Base-by-base conservation (phyloP, 2,113 vertebrate genomes). In the Tichodroma muraria region DNA sequence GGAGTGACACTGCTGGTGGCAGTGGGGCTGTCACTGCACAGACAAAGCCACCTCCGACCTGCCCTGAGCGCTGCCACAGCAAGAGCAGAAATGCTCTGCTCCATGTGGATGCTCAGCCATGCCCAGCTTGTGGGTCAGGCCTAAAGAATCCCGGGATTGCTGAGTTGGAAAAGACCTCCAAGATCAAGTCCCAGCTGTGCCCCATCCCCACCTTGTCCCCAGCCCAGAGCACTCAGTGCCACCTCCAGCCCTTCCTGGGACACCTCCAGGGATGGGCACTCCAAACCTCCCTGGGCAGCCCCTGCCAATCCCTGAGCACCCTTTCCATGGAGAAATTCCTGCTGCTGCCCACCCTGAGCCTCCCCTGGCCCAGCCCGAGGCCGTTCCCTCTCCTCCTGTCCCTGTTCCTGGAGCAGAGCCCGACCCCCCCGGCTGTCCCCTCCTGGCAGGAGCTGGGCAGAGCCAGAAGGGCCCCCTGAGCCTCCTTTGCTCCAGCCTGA, bases 111-210 rank as follows among this genome's bases (percentile, higher is more conserved):
- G 37, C 72, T 77, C 23, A 44, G 54, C 28, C 8, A 5, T 8
- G 15, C 19, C 49, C 27, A 40, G 33, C 19, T 44, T 20, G 37
- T 20, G 31, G 15, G 19, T 4, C 8, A 60, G 30, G 22, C n/a
- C 54, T 52, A 38, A 12, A 8, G 24, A 52, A 38, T 68, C 53
- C 53, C n/a, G 44, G 69, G 30, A 38, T 75, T 1, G 0, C 28
- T n/a, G 21, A 28, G 22, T 1, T 30, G 60, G 42, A 30, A 73
- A 73, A 88, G 13, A 0, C 1, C 10, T 73, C 31, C 59, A 1
- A 1, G 37, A 1, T 1, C 0, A 0, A 80, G 15, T 10, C 27
- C 56, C 0, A 13, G 8, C 54, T 53, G 64, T 28, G 28, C 11
- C 42, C 4, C 0, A n/a, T 31, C 1, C 49, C n/a, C 56, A 17